Conservation (phyloP, 2,113 vertebrate genomes). For the Microtus pennsylvanicus region DNA sequence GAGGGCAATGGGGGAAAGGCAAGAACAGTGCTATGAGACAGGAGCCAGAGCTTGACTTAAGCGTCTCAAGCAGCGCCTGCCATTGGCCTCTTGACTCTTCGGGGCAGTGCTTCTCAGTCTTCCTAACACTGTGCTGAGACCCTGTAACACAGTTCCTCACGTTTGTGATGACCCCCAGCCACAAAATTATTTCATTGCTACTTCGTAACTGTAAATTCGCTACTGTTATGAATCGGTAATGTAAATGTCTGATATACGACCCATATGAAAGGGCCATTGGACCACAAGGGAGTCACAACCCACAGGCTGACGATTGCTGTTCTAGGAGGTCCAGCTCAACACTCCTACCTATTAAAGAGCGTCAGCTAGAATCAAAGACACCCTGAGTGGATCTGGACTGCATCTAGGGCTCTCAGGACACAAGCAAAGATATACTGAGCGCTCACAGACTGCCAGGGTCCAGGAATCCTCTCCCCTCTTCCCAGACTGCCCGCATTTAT, state of each 20-base stretch:
- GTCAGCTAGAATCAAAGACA: not conserved
- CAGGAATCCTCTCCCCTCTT: not conserved
- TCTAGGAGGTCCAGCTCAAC: not conserved
- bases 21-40: not conserved
- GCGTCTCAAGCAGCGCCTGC: not conserved
- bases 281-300: not conserved
- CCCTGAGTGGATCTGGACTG: not conserved
- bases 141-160: not conserved
- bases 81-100: slow-evolving; percentile 24
- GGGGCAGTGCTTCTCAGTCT: not conserved
- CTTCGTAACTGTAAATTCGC: not conserved
- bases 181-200: not conserved
- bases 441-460: not conserved
- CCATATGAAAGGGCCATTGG: not conserved
- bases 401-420: not conserved
- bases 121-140: not conserved
- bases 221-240: not conserved
- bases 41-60: not conserved
- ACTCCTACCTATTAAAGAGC: not conserved
- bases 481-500: not conserved
- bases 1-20: not conserved
- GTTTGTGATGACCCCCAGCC: not conserved
- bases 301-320: not conserved
- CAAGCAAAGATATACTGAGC: not conserved
- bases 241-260: not conserved